phyloP scores from a whole-genome alignment of 2,888 invertebrate genomes.

The Phortica okadai region DNA sequence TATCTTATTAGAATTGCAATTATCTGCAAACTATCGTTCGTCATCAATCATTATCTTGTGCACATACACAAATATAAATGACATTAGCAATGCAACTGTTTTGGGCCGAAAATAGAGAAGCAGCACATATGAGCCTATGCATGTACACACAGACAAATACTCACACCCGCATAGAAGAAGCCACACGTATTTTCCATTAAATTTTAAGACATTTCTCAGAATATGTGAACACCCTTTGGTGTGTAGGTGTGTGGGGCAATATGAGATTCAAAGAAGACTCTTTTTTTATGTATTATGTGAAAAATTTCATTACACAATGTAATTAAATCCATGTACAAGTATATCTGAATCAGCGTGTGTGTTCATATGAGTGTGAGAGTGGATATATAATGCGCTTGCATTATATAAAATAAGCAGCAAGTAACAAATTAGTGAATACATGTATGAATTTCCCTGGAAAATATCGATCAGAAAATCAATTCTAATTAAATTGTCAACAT shows the following conservation, averaged over 20 bases:
- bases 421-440: neutral
- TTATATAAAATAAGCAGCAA: slow-evolving; percentile 53
- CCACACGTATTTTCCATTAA: neutral
- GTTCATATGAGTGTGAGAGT: neutral
- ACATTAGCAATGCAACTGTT: no score
- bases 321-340: slow-evolving; percentile 9
- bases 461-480: slow-evolving; percentile 74
- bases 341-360: slow-evolving; percentile 18
- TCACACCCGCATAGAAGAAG: neutral
- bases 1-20: no score
- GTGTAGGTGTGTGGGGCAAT: slow-evolving; percentile 16
- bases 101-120: neutral
- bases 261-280: neutral
- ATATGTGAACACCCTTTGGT: neutral
- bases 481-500: slow-evolving; percentile 71
- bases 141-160: slow-evolving; percentile 8
- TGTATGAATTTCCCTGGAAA: slow-evolving; percentile 71
- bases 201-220: no score
- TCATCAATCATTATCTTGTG: no score
- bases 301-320: slow-evolving; percentile 6
- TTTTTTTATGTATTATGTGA: slow-evolving; percentile 5
- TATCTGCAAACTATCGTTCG: no score
- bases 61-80: no score
- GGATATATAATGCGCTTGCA: slow-evolving; percentile 2
- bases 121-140: neutral